Base-by-base conservation (phyloP, 2,113 vertebrate species). In the Dendropsophus ebraccatus region DNA sequence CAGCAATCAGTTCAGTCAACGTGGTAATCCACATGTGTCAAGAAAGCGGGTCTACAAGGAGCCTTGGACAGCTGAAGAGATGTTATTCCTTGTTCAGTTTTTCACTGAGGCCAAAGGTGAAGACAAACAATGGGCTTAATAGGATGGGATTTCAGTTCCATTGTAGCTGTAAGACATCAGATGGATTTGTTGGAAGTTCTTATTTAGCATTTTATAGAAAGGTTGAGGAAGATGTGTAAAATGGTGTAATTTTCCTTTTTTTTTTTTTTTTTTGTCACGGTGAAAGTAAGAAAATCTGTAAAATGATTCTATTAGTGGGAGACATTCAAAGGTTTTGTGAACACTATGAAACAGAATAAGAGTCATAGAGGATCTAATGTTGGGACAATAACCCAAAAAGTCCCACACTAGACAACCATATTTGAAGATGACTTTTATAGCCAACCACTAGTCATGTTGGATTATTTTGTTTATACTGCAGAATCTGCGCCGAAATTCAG, bases 1-100 rank as follows among this genome's bases (percentile, higher is more conserved):
- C 32, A 41, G 2, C 35, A 41, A 37, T 70, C 67, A 41, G 8
- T 37, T 23, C 67, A 37, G 41, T 70, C 35, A 37, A 70, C 19
- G 11, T 70, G 67, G 32, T 23, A 70, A 70, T 70, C 67, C 67
- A 70, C 67, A 70, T 23, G 19, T 70, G 67, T 70, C 67, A 70
- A 70, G 67, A 21, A 25, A 23, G 2, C 4, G 2, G 2, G 67
- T 70, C 35, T 70, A 41, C 67, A 70, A 41, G 67, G 10, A 70
- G 67, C 23, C 67, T 70, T 41, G 67, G 19, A 21, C 35, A 37
- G 1, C 32, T 37, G 21, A 37, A 70, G 32, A 70, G 35, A 41
- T 70, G 16, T 8, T 35, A 32, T 30, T 16, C 28, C 13, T 65
- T 65, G 13, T 30, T 30, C 5, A 30, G 12, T 30, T 37, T 41